phyloP scores from a whole-genome alignment of 2,888 invertebrate species.

The Drosophila stalkeri region DNA sequence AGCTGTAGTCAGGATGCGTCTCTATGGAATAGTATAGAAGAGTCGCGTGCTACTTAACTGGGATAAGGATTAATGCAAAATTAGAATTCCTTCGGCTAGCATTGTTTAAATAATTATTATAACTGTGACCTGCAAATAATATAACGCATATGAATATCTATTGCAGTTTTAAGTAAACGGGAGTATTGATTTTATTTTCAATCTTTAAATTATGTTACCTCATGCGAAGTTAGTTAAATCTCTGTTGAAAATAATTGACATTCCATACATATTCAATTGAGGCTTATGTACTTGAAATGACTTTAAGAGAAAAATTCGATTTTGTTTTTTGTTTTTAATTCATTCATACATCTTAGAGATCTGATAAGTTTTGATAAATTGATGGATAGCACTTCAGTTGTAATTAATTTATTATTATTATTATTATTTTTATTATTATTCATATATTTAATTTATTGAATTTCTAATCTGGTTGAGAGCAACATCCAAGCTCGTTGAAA shows the following conservation, averaged over 20 bases:
- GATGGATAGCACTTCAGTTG: not conserved
- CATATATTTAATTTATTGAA: not conserved
- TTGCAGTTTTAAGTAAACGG: not conserved
- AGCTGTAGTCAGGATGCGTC: not conserved
- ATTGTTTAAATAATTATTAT: too few species aligned
- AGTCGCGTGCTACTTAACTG: not conserved
- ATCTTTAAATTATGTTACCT: not conserved
- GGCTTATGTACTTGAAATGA: not conserved
- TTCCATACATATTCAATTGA: not conserved
- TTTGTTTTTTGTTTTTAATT: too few species aligned
- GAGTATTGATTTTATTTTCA: not conserved
- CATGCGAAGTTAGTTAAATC: not conserved
- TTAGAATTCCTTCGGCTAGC: not conserved
- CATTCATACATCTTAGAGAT: too few species aligned
- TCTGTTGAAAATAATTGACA: not conserved
- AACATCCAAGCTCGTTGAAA: not conserved
- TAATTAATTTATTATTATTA: too few species aligned
- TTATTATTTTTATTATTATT: too few species aligned
- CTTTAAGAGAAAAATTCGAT: too few species aligned
- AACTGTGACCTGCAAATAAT: not conserved
- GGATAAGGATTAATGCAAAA: slow-evolving; percentile 19
- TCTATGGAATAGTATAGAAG: not conserved
- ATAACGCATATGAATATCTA: not conserved
- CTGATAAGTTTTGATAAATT: too few species aligned
- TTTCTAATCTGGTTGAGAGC: not conserved